These are phyloP conservation scores for Leptopilina drosophilae DNA, from an alignment of 2,888 invertebrate genomes.

Conservation along the genomic window DNA sequence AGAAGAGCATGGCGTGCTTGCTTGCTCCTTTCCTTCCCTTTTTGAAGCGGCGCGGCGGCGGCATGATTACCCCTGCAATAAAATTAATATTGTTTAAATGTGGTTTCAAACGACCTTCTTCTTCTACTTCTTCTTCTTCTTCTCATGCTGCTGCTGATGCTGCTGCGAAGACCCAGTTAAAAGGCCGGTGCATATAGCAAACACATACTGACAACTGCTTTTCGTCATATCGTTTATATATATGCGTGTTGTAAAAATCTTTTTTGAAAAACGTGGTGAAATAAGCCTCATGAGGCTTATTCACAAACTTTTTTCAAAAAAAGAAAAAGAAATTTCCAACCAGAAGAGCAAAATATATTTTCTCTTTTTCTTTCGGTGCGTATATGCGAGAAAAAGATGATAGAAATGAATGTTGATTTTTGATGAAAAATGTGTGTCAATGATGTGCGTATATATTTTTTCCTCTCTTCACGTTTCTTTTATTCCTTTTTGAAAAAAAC, in stretches of 20 bases:
- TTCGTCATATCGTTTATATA: too few relatives aligned
- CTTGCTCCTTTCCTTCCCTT: slow-evolving; percentile 3
- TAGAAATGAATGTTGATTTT: slow-evolving; percentile 25
- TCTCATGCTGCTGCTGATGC: too few relatives aligned
- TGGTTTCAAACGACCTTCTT: slow-evolving; percentile 31
- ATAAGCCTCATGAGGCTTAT: slow-evolving; percentile 26
- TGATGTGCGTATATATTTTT: neutral
- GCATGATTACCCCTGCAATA: slow-evolving; percentile 42
- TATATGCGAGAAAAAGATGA: neutral
- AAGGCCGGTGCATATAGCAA: neutral
- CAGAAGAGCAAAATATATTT: neutral
- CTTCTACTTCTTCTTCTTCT: too few relatives aligned
- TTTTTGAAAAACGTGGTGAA: slow-evolving; percentile 23
- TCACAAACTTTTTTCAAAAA: neutral
- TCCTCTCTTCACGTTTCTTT: neutral
- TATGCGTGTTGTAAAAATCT: slow-evolving; percentile 11
- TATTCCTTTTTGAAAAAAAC: too few relatives aligned
- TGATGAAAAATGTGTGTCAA: slow-evolving; percentile 17
- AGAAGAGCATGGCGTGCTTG: neutral
- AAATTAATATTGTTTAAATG: slow-evolving; percentile 46
- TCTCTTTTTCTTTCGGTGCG: neutral
- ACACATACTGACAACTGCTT: too few relatives aligned
- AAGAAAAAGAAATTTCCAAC: too few relatives aligned
- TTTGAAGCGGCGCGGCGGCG: neutral
- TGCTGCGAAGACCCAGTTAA: neutral